Percentiles rank a stretch among this genome's conserved stretches.
phyloP scores from a whole-genome alignment of 2,888 invertebrate species.

The Cylindroiulus punctatus region DNA sequence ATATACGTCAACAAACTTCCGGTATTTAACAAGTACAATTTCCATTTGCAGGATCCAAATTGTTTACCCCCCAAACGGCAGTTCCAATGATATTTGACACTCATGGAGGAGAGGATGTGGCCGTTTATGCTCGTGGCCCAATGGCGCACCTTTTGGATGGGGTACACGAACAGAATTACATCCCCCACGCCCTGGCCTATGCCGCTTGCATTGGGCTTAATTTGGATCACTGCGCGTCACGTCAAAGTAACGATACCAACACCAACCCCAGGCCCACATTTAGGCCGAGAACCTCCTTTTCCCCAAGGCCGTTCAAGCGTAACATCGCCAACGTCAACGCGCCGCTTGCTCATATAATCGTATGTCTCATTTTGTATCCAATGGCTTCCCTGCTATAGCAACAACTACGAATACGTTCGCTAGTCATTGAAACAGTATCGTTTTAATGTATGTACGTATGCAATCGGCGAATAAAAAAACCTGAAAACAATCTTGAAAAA shows the following conservation, averaged over 20 bases:
- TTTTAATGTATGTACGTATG: not conserved
- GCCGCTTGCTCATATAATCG: not conserved
- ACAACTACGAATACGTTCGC: not conserved
- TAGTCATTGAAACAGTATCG: not conserved
- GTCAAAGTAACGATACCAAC: not conserved
- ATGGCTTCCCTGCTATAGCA: not conserved
- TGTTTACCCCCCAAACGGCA: slow-evolving; percentile 50
- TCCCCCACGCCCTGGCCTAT: slow-evolving; percentile 85
- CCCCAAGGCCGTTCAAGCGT: not conserved
- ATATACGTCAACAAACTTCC: not conserved
- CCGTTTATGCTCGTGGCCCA: slow-evolving; percentile 69
- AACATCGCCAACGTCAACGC: not conserved
- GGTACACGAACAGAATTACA: slow-evolving; percentile 90
- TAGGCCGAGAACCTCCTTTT: no score
- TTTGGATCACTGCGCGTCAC: slow-evolving; percentile 51
- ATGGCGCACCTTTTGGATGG: slow-evolving; percentile 87
- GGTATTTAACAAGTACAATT: not conserved
- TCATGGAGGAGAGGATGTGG: slow-evolving; percentile 64
- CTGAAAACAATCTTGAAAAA: not conserved
- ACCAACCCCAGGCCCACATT: no score
- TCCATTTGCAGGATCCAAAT: slow-evolving; percentile 13
- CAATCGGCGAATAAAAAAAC: not conserved
- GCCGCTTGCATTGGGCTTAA: slow-evolving; percentile 74
- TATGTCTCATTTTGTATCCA: not conserved
- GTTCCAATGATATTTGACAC: slow-evolving; percentile 55